A percentile compares a stretch with the other conserved stretches of the same genome.
Conservation (phyloP, 37 sponge, comb jelly and placozoan species). For the Mnemiopsis leidyi region DNA sequence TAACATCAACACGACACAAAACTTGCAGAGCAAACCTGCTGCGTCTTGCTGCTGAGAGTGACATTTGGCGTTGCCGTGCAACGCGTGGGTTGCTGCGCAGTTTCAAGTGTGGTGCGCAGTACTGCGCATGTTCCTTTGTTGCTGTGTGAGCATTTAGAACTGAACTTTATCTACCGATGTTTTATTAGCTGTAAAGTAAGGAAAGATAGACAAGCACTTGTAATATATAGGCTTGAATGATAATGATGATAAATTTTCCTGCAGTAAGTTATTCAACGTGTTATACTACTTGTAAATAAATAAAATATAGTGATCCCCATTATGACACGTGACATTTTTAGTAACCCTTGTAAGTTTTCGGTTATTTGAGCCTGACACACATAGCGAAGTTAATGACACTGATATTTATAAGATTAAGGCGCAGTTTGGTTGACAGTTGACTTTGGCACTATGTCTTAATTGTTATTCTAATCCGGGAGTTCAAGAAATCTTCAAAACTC, state of each 20-base stretch:
- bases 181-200: neutral
- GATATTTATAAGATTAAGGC: no score
- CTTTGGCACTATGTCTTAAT: no score
- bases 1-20: neutral
- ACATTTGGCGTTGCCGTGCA: neutral
- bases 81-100: no score
- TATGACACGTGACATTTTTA: no score
- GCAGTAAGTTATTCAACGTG: neutral
- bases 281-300: neutral
- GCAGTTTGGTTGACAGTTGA: no score
- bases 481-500: no score
- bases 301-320: neutral
- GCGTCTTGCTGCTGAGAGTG: neutral
- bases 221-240: neutral
- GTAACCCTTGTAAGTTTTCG: no score
- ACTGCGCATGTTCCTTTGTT: neutral
- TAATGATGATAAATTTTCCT: neutral
- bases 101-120: no score
- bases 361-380: no score
- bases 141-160: neutral
- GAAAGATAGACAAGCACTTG: neutral
- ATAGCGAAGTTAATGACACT: no score
- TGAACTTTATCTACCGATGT: neutral
- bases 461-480: no score
- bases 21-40: neutral